Evolutionary conservation across 1,140 invertebrate genomes (phyloP), one percentile per base, ranked within the genome.

Genomic region (Panagrolaimus sp.): DNA sequence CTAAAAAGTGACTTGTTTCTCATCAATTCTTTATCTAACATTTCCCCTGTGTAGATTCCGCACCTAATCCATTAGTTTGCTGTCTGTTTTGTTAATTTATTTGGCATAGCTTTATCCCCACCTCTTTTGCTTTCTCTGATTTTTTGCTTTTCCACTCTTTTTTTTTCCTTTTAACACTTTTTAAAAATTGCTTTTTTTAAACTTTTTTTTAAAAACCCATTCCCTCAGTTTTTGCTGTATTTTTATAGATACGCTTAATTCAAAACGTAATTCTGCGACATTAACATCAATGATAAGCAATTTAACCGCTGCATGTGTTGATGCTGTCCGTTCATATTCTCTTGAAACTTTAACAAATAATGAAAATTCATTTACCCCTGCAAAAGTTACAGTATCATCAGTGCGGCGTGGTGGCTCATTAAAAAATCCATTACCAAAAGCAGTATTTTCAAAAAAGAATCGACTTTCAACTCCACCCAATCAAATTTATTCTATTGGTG

Each of bases 221-320:
- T n/a, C 17, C 47, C 21, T 45, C 47, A 15, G 24, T 44, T 43
- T 21, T 26, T 24, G 44, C 21, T 44, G 7, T 38, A 4, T 38
- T 38, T 38, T 38, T 38, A 7, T 7, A 38, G 32, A 38, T 38
- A 38, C 32, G 32, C 46, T 52, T 38, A 38, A 38, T 38, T 32
- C 32, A 8, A 65, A 46, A 21, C 44, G 28, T 38, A 43, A 43
- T 63, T 47, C 63, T 32, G 32, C 67, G 10, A 76, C 73, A 12
- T 68, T 78, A 65, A 72, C 76, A 1, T 66, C 72, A 15, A 76
- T 73, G 72, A 15, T 73, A n/a, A 73, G 69, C 65, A 43, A 28
- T 26, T 45, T 71, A 8, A 24, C 26, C 10, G 58, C 67, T 24
- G 63, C 67, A 24, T 69, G 67, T 63, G 69, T 28, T 17, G 67